Evolutionary conservation across 2,888 invertebrate species (phyloP).

Genomic region (Epistrophella euchroma): DNA sequence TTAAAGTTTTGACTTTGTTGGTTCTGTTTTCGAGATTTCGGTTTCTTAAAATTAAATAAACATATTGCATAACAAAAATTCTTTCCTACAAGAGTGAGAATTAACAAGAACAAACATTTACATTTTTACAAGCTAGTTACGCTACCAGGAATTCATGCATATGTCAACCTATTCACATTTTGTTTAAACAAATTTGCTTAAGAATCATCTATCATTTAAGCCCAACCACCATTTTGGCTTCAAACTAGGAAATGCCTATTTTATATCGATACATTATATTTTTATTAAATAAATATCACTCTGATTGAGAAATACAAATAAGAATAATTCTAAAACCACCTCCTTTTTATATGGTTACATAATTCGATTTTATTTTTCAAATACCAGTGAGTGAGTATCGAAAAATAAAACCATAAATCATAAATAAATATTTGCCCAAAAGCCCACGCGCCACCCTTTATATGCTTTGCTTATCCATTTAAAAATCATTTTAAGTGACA

Average conservation of each 20-base stretch:
- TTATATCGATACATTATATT: not conserved
- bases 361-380: slow-evolving; percentile 39
- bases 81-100: too few species aligned
- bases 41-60: too few species aligned
- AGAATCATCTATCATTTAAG: not conserved
- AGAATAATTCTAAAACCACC: not conserved
- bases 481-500: slow-evolving; percentile 73
- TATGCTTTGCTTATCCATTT: slow-evolving; percentile 44
- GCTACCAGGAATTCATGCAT: too few species aligned
- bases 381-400: not conserved
- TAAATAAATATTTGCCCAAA: slow-evolving; percentile 68
- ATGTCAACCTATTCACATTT: too few species aligned
- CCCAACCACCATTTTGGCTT: too few species aligned
- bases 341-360: slow-evolving; percentile 38
- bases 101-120: too few species aligned
- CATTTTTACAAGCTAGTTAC: too few species aligned
- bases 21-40: too few species aligned
- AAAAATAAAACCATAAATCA: slow-evolving; percentile 30
- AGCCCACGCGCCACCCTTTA: slow-evolving; percentile 50
- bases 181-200: not conserved
- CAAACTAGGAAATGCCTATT: not conserved
- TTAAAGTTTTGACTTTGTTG: too few species aligned
- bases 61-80: too few species aligned
- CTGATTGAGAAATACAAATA: slow-evolving; percentile 44
- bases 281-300: slow-evolving; percentile 22